Conservation (phyloP, 1,140 invertebrate genomes). For the Drosophila orosa region DNA sequence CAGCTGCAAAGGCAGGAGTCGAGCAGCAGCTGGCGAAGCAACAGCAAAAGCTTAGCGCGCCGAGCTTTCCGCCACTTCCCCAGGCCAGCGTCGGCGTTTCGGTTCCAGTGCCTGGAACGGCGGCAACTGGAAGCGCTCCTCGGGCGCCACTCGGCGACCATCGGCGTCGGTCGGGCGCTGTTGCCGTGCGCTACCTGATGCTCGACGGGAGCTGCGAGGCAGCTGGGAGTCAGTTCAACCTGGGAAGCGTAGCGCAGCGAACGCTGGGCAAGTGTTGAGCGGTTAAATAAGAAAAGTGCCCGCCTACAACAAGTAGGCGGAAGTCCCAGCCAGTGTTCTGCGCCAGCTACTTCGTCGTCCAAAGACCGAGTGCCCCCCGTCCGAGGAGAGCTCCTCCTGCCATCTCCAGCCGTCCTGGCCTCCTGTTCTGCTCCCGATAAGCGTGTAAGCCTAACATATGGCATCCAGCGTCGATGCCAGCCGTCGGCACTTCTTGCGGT, state of each 20-base stretch:
- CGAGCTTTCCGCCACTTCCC: slow-evolving; percentile 61
- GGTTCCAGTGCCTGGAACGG: slow-evolving; percentile 39
- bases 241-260: slow-evolving; percentile 79
- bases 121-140: slow-evolving; percentile 43
- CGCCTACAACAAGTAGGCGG: slow-evolving; percentile 72
- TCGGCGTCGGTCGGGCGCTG: slow-evolving; percentile 10
- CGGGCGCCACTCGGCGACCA: slow-evolving; percentile 9
- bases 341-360: slow-evolving; percentile 69
- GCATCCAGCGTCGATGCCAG: slow-evolving; percentile 65
- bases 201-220: slow-evolving; percentile 36
- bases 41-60: slow-evolving; percentile 48
- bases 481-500: slow-evolving; percentile 53
- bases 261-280: slow-evolving; percentile 75
- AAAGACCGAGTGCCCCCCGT: slow-evolving; percentile 50
- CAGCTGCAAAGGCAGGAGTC: neutral
- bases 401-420: slow-evolving; percentile 26
- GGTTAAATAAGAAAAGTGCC: slow-evolving; percentile 83
- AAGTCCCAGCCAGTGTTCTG: slow-evolving; percentile 75
- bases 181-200: slow-evolving; percentile 32
- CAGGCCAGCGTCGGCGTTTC: slow-evolving; percentile 42
- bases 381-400: slow-evolving; percentile 7
- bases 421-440: slow-evolving; percentile 39
- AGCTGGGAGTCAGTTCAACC: slow-evolving; percentile 81
- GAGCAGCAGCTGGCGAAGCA: slow-evolving; percentile 53
- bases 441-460: slow-evolving; percentile 69